A percentile compares a stretch with the other conserved stretches of the same genome.
These are phyloP conservation scores for Zalophus californianus DNA, from an alignment of 2,797 vertebrate species.

Conservation along the genomic window DNA sequence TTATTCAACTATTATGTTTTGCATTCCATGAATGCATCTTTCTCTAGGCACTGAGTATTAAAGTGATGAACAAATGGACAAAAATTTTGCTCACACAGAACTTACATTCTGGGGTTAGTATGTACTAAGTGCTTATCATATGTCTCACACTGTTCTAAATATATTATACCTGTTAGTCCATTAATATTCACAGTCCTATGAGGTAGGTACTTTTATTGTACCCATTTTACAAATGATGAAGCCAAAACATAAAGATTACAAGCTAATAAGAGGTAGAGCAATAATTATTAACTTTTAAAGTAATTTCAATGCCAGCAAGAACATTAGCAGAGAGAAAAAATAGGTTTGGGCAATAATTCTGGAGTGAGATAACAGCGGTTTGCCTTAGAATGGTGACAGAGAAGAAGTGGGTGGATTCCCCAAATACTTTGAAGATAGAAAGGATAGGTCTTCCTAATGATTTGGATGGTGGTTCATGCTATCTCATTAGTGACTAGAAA, in stretches of 20 bases:
- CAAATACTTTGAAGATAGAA: neutral
- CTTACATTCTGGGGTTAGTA: neutral
- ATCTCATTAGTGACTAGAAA: neutral
- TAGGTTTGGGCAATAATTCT: neutral
- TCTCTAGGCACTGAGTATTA: neutral
- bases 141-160: neutral
- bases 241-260: neutral
- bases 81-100: neutral
- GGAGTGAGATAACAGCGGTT: neutral
- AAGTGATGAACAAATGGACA: neutral
- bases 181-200: neutral
- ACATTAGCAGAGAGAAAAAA: neutral
- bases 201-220: neutral
- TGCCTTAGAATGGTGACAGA: neutral
- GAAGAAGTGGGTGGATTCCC: neutral
- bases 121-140: neutral
- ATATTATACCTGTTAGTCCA: neutral
- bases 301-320: neutral
- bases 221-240: neutral
- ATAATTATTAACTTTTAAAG: neutral
- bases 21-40: neutral
- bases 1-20: constrained; percentile 3
- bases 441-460: neutral
- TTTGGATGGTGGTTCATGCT: neutral
- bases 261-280: neutral